Conservation (phyloP, 2,888 invertebrate genomes). For the Acanthoscelides obtectus region DNA sequence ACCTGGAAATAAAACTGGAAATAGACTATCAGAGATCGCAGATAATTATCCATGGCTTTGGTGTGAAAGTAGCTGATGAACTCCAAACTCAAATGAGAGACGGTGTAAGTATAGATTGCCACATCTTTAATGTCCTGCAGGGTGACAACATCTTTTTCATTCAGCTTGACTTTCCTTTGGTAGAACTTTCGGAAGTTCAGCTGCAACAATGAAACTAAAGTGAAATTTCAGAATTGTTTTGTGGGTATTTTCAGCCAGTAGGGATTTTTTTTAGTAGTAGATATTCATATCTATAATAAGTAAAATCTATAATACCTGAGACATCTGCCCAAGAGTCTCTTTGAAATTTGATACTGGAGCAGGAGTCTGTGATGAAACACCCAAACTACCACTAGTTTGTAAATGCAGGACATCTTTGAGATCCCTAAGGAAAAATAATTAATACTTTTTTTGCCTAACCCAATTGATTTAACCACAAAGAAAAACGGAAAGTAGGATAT, state of each 20-base stretch:
- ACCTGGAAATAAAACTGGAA: conserved; percentile 61
- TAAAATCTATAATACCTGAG: conserved; percentile 12
- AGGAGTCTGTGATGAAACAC: background rate
- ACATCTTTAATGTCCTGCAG: conserved; percentile 60
- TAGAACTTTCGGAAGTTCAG: conserved; percentile 56
- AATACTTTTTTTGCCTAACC: too few relatives aligned
- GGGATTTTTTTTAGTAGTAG: too few relatives aligned
- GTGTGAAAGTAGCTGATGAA: conserved; percentile 58
- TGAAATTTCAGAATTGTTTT: background rate
- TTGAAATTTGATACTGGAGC: conserved; percentile 19
- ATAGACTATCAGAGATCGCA: conserved; percentile 59
- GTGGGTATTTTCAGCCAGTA: too few relatives aligned
- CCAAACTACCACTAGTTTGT: background rate
- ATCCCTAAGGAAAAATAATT: background rate
- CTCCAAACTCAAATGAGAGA: conserved; percentile 52
- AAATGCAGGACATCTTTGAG: conserved; percentile 26
- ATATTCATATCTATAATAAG: background rate
- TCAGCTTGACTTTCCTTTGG: conserved; percentile 54
- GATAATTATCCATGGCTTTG: conserved; percentile 57
- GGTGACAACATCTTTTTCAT: conserved; percentile 55
- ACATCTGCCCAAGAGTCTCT: conserved; percentile 16
- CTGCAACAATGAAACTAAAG: conserved; percentile 40
- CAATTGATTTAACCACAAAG: too few relatives aligned
- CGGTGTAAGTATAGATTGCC: conserved; percentile 54
- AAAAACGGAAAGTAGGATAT: background rate